A percentile compares a stretch with the other conserved stretches of the same genome.
phyloP scores from a whole-genome alignment of 2,888 invertebrate species.

The Scrobipalpa costella region DNA sequence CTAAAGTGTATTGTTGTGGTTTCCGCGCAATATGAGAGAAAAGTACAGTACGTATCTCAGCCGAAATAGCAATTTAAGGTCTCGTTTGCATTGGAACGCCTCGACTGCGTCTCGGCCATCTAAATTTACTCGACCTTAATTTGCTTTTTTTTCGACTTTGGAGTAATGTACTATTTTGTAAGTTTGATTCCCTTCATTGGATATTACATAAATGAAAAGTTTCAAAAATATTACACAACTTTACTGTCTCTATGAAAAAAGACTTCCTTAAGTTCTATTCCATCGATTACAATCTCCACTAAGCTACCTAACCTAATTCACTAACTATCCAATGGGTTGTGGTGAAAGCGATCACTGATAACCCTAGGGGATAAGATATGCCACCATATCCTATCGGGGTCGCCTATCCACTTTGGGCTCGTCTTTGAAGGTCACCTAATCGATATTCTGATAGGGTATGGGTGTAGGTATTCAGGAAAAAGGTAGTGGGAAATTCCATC shows the following conservation, averaged over 20 bases:
- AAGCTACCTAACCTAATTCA: not conserved
- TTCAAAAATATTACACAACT: too few relatives aligned
- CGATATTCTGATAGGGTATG: not conserved
- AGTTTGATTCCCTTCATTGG: too few relatives aligned
- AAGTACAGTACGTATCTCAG: too few relatives aligned
- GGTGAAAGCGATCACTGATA: slow-evolving; percentile 6
- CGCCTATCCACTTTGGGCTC: slow-evolving; percentile 5
- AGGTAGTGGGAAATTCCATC: not conserved
- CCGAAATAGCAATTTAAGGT: too few relatives aligned
- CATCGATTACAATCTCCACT: not conserved
- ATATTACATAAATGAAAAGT: too few relatives aligned
- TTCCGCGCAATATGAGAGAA: too few relatives aligned
- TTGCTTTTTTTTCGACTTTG: too few relatives aligned
- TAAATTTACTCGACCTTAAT: too few relatives aligned
- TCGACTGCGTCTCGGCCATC: too few relatives aligned
- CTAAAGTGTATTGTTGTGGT: too few relatives aligned
- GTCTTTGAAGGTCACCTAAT: slow-evolving; percentile 10
- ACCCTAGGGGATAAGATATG: slow-evolving; percentile 11
- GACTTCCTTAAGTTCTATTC: not conserved
- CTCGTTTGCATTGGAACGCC: too few relatives aligned
- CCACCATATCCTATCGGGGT: not conserved
- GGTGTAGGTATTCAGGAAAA: slow-evolving; percentile 12
- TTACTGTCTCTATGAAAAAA: not conserved
- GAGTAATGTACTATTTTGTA: too few relatives aligned
- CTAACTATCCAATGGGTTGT: slow-evolving; percentile 3